Conservation (phyloP, 35 echinoderm and acorn worm species). For the Ptychodera flava region DNA sequence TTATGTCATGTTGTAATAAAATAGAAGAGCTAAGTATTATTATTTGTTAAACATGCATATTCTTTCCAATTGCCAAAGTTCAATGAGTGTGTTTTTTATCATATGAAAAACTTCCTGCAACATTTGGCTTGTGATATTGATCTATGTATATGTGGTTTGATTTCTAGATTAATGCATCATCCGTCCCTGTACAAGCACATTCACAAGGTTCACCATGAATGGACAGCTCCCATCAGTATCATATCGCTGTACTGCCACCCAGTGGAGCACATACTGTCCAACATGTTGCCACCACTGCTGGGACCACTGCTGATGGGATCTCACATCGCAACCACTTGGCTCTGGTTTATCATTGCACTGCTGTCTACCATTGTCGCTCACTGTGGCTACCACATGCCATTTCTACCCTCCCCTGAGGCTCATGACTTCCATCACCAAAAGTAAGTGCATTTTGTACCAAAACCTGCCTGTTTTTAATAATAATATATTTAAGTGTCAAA, state of each 20-base stretch:
- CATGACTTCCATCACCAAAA: slow-evolving; percentile 75
- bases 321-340: slow-evolving; percentile 20
- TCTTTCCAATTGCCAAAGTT: too few relatives aligned
- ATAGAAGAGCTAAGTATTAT: too few relatives aligned
- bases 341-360: slow-evolving; percentile 20
- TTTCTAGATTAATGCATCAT: slow-evolving; percentile 31
- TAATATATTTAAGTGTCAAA: too few relatives aligned
- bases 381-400: slow-evolving; percentile 55
- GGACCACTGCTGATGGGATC: slow-evolving; percentile 53
- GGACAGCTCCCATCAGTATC: slow-evolving; percentile 50
- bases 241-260: slow-evolving; percentile 38
- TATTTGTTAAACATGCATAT: too few relatives aligned
- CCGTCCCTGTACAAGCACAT: slow-evolving; percentile 36
- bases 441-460: slow-evolving; percentile 34
- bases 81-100: too few relatives aligned
- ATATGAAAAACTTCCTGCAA: too few relatives aligned
- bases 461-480: too few relatives aligned
- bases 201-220: slow-evolving; percentile 48
- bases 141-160: background rate
- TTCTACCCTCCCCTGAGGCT: slow-evolving; percentile 44
- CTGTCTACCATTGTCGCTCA: slow-evolving; percentile 26
- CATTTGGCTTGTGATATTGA: too few relatives aligned
- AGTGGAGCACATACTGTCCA: slow-evolving; percentile 40
- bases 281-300: slow-evolving; percentile 19
- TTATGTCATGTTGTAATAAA: too few relatives aligned